Conservation (phyloP, 2,113 vertebrate species). For the Labrus mixtus region DNA sequence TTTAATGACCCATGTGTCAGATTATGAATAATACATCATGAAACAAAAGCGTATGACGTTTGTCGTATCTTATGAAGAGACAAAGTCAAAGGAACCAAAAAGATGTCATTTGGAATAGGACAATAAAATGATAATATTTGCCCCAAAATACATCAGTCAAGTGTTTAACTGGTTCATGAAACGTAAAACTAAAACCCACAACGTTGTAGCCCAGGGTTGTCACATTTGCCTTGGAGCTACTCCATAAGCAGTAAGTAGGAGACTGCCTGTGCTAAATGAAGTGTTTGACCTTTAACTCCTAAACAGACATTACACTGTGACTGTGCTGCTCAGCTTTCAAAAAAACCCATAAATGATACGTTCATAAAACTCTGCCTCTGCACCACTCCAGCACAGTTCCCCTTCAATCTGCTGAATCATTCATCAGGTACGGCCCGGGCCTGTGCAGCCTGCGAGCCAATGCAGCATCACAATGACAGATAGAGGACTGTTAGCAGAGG, state of each 20-base stretch:
- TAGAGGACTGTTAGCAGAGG: constrained; percentile 11
- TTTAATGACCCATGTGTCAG: no score
- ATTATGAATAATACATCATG: no score
- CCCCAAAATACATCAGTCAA: not conserved
- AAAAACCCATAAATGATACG: not conserved
- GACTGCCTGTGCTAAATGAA: not conserved
- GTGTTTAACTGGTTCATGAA: not conserved
- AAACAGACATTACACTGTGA: not conserved
- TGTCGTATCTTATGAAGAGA: no score
- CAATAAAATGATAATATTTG: not conserved
- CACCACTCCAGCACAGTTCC: constrained; percentile 1
- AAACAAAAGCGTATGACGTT: no score
- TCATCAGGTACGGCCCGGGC: constrained; percentile 48
- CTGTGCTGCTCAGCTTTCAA: not conserved
- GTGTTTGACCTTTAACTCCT: constrained; percentile 11
- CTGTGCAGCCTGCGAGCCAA: constrained; percentile 33
- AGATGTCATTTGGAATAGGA: not conserved
- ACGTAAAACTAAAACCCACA: not conserved
- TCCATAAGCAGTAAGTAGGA: not conserved
- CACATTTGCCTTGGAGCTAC: not conserved
- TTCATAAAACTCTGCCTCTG: constrained; percentile 19
- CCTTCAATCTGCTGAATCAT: constrained; percentile 65
- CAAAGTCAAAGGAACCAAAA: not conserved
- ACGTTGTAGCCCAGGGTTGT: not conserved
- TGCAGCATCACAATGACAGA: constrained; percentile 55